Conservation (phyloP, 2,113 vertebrate genomes). For the Picathartes gymnocephalus region DNA sequence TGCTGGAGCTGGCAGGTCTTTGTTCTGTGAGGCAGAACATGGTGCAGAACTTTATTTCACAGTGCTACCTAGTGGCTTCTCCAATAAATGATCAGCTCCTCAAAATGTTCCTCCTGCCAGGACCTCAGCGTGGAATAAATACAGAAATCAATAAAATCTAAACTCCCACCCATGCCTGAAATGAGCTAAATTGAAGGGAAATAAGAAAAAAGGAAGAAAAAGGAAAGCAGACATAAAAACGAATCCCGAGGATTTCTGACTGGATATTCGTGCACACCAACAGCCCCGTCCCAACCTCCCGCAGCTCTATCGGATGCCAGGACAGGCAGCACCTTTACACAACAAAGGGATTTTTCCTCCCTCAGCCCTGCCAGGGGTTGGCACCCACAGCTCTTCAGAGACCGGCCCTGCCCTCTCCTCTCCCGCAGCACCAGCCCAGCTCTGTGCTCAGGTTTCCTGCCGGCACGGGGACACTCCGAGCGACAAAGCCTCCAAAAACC, state of each 20-base stretch:
- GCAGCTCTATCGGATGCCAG: neutral
- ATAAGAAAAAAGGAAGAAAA: too few species aligned
- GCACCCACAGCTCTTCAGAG: neutral
- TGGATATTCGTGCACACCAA: neutral
- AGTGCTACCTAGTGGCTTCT: conserved; percentile 64
- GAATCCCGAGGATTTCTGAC: neutral
- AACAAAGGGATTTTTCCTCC: neutral
- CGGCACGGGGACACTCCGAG: neutral
- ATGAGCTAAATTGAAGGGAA: neutral
- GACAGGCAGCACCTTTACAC: neutral
- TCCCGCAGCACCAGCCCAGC: neutral
- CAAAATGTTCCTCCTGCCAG: neutral
- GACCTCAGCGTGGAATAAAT: fast-evolving
- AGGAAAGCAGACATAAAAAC: fast-evolving
- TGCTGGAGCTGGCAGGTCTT: neutral
- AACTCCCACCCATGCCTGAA: neutral
- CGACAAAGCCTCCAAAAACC: neutral
- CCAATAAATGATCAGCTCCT: neutral
- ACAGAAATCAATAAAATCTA: neutral
- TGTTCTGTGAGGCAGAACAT: neutral
- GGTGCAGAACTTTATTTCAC: conserved; percentile 40
- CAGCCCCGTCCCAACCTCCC: neutral
- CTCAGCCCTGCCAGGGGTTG: fast-evolving
- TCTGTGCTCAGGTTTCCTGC: neutral
- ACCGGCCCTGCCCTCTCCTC: neutral